Evolutionary conservation across 2,888 invertebrate genomes (phyloP).

Genomic region (Ectropis crepuscularia): DNA sequence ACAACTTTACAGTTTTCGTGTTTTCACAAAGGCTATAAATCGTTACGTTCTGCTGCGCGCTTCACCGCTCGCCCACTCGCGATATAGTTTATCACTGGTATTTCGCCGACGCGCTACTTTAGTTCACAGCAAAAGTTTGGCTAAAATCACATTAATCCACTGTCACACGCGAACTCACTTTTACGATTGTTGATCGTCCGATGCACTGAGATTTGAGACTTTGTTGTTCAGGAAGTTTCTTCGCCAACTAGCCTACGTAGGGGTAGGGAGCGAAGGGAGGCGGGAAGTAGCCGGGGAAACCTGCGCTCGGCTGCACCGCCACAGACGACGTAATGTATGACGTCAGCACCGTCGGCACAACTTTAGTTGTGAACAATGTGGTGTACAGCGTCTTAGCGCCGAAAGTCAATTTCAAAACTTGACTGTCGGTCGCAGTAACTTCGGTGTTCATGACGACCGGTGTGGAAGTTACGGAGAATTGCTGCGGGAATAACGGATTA

Average conservation of each 20-base stretch:
- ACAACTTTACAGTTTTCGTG: constrained; percentile 72
- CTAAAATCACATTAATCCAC: constrained; percentile 43
- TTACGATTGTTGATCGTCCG: constrained; percentile 35
- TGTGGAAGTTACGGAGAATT: constrained; percentile 91
- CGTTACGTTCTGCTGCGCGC: constrained; percentile 66
- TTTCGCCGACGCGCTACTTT: constrained; percentile 65
- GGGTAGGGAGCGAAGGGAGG: constrained; percentile 90
- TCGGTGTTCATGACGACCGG: constrained; percentile 92
- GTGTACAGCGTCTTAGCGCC: constrained; percentile 96
- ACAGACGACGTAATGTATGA: constrained; percentile 92
- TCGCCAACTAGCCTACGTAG: constrained; percentile 87
- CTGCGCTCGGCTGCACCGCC: constrained; percentile 88
- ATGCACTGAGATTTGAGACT: constrained; percentile 48
- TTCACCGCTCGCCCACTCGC: constrained; percentile 71
- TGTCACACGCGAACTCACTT: constrained; percentile 50
- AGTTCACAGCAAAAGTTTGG: constrained; percentile 52
- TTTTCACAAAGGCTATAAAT: constrained; percentile 72
- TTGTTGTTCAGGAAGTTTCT: constrained; percentile 9
- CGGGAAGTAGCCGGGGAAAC: constrained; percentile 91
- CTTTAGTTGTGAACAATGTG: constrained; percentile 92
- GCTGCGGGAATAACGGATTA: constrained; percentile 85
- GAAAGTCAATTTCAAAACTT: constrained; percentile 93
- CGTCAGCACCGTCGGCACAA: constrained; percentile 93
- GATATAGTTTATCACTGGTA: constrained; percentile 73
- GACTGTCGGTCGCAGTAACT: constrained; percentile 91